A percentile compares a stretch with the other conserved stretches of the same genome.
Evolutionary conservation across 2,888 invertebrate genomes (phyloP).

Genomic region (Limulus polyphemus): DNA sequence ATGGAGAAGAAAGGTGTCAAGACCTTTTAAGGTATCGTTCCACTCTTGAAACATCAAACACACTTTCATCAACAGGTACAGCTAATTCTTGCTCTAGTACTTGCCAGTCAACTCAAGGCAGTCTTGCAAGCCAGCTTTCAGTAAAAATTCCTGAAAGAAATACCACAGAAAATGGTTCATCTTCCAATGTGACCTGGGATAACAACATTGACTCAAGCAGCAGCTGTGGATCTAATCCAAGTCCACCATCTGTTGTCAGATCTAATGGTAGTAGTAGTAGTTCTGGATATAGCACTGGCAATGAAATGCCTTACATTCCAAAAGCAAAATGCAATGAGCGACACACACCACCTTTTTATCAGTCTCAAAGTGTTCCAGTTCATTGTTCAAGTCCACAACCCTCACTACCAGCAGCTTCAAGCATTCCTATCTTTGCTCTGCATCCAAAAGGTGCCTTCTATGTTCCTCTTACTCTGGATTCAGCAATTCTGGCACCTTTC

Average conservation of each 20-base stretch:
- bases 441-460: constrained; percentile 81
- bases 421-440: constrained; percentile 76
- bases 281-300: constrained; percentile 20
- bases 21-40: neutral
- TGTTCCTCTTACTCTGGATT: constrained; percentile 66
- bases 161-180: neutral
- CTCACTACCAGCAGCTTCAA: constrained; percentile 34
- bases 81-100: neutral
- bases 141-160: constrained; percentile 17
- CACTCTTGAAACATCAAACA: neutral
- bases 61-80: neutral
- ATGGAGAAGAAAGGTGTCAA: neutral
- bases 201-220: constrained; percentile 11
- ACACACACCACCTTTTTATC: constrained; percentile 7
- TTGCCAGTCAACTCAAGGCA: neutral
- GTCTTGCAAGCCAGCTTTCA: constrained; percentile 1
- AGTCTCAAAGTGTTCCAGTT: constrained; percentile 9
- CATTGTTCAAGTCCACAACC: constrained; percentile 14
- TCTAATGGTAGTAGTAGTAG: constrained; percentile 13
- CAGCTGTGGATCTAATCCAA: constrained; percentile 20
- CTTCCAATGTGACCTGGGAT: constrained; percentile 5
- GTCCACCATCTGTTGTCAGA: constrained; percentile 12
- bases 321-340: neutral
- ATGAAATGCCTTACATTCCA: constrained; percentile 8
- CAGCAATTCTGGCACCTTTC: constrained; percentile 55